Conservation (phyloP, 2,797 vertebrate genomes). For the Bradypodion ventrale region DNA sequence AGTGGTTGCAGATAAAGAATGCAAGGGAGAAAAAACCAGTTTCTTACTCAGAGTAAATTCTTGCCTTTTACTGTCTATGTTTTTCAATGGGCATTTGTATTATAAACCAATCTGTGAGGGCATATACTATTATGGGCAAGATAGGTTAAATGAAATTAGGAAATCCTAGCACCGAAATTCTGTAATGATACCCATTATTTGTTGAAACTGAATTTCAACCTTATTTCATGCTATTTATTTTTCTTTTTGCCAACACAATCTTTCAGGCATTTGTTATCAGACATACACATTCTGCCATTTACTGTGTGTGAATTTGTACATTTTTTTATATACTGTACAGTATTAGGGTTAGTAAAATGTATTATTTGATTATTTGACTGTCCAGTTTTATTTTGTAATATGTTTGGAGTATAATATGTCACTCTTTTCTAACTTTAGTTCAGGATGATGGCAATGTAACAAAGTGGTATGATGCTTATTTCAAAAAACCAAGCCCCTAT, state of each 20-base stretch:
- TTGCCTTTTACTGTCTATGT: too few species aligned
- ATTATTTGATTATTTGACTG: neutral
- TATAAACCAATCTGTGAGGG: neutral
- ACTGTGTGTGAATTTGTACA: neutral
- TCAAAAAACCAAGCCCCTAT: constrained; percentile 85
- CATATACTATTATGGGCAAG: too few species aligned
- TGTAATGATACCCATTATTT: neutral
- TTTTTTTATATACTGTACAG: neutral
- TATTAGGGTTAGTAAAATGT: neutral
- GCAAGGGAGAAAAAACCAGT: too few species aligned
- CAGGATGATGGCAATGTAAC: constrained; percentile 87
- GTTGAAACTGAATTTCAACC: neutral
- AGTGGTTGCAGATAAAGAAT: neutral
- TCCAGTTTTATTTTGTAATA: neutral
- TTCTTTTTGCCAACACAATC: neutral
- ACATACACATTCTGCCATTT: neutral
- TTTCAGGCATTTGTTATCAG: neutral
- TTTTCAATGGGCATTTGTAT: neutral
- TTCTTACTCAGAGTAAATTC: neutral
- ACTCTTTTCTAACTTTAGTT: constrained; percentile 66
- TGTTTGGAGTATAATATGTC: neutral
- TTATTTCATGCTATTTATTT: neutral
- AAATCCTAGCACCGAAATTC: neutral
- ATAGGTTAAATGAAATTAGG: neutral
- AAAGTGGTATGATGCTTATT: constrained; percentile 90